Evolutionary conservation across 2,113 vertebrate species (phyloP).

Genomic region (Dissostichus mawsoni): DNA sequence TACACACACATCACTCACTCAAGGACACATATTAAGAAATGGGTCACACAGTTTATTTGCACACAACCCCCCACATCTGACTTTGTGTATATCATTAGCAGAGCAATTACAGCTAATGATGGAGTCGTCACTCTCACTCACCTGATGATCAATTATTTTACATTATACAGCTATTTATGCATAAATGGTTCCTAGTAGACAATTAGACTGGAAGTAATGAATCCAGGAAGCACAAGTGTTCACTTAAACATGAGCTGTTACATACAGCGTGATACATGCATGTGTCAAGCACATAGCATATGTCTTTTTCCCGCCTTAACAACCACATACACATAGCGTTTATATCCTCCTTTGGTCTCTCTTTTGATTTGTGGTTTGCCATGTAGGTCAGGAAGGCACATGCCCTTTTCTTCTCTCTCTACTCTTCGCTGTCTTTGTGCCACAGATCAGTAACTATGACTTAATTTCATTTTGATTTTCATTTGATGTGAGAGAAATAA

Average conservation of each 20-base stretch:
- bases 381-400: slow-evolving; percentile 41
- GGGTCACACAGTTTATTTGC: slow-evolving; percentile 38
- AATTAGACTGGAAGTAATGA: slow-evolving; percentile 47
- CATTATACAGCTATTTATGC: slow-evolving; percentile 29
- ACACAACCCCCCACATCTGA: slow-evolving; percentile 30
- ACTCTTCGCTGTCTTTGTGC: background rate
- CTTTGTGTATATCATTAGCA: slow-evolving; percentile 66
- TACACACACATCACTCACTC: slow-evolving; percentile 15
- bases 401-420: background rate
- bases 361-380: slow-evolving; percentile 46
- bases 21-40: slow-evolving; percentile 50
- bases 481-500: slow-evolving; percentile 46
- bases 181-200: slow-evolving; percentile 19
- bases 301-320: slow-evolving; percentile 5
- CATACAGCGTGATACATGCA: slow-evolving; percentile 1
- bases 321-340: slow-evolving; percentile 5
- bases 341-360: slow-evolving; percentile 31
- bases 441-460: slow-evolving; percentile 41
- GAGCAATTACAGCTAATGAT: slow-evolving; percentile 64
- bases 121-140: slow-evolving; percentile 43
- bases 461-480: slow-evolving; percentile 49
- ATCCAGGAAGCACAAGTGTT: slow-evolving; percentile 7
- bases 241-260: slow-evolving; percentile 24
- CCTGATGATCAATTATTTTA: slow-evolving; percentile 55
- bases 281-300: background rate